Percentiles rank a stretch among this genome's conserved stretches.
Conservation (phyloP, 2,888 invertebrate species). For the Mythimna albipuncta region DNA sequence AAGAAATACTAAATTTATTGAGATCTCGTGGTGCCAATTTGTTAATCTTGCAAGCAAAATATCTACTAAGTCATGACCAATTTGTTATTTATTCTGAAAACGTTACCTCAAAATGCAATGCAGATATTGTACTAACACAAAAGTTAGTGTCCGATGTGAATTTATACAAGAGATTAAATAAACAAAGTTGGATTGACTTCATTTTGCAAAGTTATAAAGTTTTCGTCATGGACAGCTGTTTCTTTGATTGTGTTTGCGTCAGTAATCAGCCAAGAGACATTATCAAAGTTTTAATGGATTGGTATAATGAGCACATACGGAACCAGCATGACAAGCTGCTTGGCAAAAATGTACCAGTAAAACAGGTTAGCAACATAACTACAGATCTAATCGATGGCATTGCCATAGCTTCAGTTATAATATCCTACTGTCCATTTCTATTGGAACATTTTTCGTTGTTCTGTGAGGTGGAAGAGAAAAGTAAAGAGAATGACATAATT, state of each 20-base stretch:
- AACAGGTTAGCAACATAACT: conserved; percentile 84
- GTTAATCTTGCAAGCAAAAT: conserved; percentile 80
- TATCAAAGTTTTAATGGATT: conserved; percentile 79
- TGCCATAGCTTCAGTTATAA: conserved; percentile 89
- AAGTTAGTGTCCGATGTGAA: conserved; percentile 73
- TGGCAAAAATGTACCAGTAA: conserved; percentile 70
- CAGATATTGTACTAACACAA: conserved; percentile 77
- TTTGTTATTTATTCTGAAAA: conserved; percentile 79
- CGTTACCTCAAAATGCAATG: conserved; percentile 76
- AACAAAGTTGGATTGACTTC: conserved; percentile 91
- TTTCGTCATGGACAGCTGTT: conserved; percentile 87
- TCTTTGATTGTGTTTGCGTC: conserved; percentile 85
- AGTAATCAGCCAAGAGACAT: conserved; percentile 77
- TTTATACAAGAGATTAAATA: conserved; percentile 81
- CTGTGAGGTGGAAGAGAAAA: conserved; percentile 81
- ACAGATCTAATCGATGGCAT: conserved; percentile 89
- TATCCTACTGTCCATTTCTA: conserved; percentile 91
- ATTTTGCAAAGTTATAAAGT: conserved; percentile 91
- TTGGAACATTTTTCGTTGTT: conserved; percentile 82
- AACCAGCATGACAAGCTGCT: conserved; percentile 73
- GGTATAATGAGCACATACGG: conserved; percentile 81
- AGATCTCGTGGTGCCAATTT: conserved; percentile 81
- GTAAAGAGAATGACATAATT: conserved; percentile 80
- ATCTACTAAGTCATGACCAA: conserved; percentile 83
- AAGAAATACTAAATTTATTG: conserved; percentile 80